A percentile compares a stretch with the other conserved stretches of the same genome.
Evolutionary conservation across 2,113 vertebrate genomes (phyloP).

Genomic region (Tachycineta bicolor): DNA sequence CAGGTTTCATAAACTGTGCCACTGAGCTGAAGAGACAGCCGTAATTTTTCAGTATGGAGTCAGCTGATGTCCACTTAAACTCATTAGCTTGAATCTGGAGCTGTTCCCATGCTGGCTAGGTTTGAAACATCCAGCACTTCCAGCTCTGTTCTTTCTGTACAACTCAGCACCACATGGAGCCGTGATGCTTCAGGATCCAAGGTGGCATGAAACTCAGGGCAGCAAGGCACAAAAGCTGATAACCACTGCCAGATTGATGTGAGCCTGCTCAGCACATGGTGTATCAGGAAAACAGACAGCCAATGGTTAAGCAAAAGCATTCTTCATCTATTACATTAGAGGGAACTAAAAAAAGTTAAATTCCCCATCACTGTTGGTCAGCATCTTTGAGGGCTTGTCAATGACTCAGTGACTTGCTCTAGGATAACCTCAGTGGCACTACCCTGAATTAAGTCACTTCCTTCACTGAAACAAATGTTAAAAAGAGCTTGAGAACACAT

Average conservation of each 20-base stretch:
- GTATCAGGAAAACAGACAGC: neutral
- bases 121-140: neutral
- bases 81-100: neutral
- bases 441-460: neutral
- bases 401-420: neutral
- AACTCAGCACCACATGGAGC: neutral
- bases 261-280: neutral
- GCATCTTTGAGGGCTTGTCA: neutral
- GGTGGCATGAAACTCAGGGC: neutral
- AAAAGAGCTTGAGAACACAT: neutral
- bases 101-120: neutral
- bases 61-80: neutral
- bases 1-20: neutral
- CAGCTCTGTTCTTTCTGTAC: neutral
- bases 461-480: neutral
- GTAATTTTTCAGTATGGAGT: neutral
- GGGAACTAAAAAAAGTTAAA: neutral
- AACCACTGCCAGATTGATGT: neutral
- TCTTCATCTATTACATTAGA: neutral
- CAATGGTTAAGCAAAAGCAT: neutral
- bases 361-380: neutral
- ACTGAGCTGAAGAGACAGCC: neutral
- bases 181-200: neutral
- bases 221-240: neutral
- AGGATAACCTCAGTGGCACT: neutral